A percentile compares a stretch with the other conserved stretches of the same genome.
Evolutionary conservation across 2,888 invertebrate genomes (phyloP).

Genomic region (Mayetiola destructor): DNA sequence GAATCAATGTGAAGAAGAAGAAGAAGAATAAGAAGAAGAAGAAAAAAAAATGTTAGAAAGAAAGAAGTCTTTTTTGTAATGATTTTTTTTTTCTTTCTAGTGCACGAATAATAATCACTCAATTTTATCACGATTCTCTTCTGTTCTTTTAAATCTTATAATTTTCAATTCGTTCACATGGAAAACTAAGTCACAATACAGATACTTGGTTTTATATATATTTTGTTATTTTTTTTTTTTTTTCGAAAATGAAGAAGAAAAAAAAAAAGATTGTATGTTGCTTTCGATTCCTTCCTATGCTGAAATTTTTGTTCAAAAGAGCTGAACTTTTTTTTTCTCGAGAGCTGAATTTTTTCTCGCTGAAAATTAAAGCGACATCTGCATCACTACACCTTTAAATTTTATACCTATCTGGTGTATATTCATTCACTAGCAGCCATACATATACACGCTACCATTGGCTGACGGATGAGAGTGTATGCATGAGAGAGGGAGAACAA

Average conservation of each 20-base stretch:
- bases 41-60: slow-evolving; percentile 1
- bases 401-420: not conserved
- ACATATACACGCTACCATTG: not conserved
- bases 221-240: slow-evolving; percentile 2
- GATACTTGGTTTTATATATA: too few species aligned
- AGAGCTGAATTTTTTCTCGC: slow-evolving; percentile 1
- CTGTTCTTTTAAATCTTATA: not conserved
- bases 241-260: too few species aligned
- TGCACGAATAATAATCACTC: not conserved
- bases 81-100: not conserved
- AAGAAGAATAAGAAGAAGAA: too few species aligned
- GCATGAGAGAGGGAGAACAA: not conserved
- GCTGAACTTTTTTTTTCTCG: slow-evolving; percentile 7
- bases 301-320: slow-evolving; percentile 13
- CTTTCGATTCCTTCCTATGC: not conserved
- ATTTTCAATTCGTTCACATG: not conserved
- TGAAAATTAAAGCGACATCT: not conserved
- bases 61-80: slow-evolving; percentile 2
- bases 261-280: too few species aligned
- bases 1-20: not conserved
- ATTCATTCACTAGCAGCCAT: not conserved
- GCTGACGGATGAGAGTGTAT: too few species aligned
- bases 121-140: not conserved
- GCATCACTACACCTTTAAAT: not conserved
- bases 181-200: slow-evolving; percentile 6